Conservation (phyloP, 2,113 vertebrate genomes). For the Pseudopodoces humilis region DNA sequence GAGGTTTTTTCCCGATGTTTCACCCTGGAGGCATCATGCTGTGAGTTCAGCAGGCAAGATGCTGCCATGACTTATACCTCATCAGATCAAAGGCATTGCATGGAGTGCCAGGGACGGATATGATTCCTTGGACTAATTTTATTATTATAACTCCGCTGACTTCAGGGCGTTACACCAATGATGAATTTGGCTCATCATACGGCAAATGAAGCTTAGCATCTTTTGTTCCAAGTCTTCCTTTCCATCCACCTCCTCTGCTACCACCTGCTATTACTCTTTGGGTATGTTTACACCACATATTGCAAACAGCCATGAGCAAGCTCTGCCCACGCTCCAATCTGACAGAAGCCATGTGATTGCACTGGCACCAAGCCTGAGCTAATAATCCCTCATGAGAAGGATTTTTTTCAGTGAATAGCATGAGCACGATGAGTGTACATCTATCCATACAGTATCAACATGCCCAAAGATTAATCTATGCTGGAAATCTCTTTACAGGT, state of each 20-base stretch:
- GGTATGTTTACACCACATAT: slow-evolving; percentile 59
- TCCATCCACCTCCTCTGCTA: slow-evolving; percentile 55
- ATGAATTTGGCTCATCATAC: slow-evolving; percentile 54
- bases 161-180: slow-evolving; percentile 28
- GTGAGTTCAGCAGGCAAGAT: background rate
- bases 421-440: background rate
- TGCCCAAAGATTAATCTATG: slow-evolving; percentile 19
- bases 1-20: background rate
- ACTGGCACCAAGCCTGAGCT: slow-evolving; percentile 37
- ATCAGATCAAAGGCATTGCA: slow-evolving; percentile 43
- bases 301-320: slow-evolving; percentile 65
- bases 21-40: background rate
- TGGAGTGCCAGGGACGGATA: background rate
- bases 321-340: slow-evolving; percentile 60
- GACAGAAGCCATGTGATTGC: slow-evolving; percentile 56
- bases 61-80: slow-evolving; percentile 32
- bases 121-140: slow-evolving; percentile 46
- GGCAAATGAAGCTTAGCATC: slow-evolving; percentile 57
- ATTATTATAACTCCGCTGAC: slow-evolving; percentile 43
- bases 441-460: slow-evolving; percentile 8
- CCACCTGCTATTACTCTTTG: slow-evolving; percentile 64
- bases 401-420: slow-evolving; percentile 20
- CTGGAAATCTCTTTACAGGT: background rate
- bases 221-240: slow-evolving; percentile 54
- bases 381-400: slow-evolving; percentile 47